Evolutionary conservation across 2,888 invertebrate species (phyloP).

Genomic region (Timandra comae): DNA sequence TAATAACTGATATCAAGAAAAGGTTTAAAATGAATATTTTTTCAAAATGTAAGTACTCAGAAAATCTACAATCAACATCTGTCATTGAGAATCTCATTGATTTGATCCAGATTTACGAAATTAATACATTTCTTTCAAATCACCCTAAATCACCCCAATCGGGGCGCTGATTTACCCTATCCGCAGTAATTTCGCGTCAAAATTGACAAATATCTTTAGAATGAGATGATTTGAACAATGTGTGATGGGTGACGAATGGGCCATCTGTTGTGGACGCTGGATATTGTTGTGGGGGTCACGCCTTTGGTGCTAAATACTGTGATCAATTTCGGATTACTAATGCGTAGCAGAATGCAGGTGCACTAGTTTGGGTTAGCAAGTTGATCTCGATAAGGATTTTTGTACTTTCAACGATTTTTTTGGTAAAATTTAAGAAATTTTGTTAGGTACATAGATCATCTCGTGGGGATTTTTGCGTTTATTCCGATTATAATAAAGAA

Average conservation of each 20-base stretch:
- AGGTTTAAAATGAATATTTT: too few species aligned
- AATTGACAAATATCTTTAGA: constrained; percentile 50
- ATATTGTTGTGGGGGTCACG: constrained; percentile 33
- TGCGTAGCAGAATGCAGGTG: constrained; percentile 39
- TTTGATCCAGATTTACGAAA: constrained; percentile 3
- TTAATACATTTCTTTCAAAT: constrained; percentile 17
- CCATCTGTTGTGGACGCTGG: constrained; percentile 40
- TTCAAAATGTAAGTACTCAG: too few species aligned
- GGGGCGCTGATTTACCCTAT: constrained; percentile 41
- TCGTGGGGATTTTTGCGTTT: too few species aligned
- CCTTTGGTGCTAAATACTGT: constrained; percentile 41
- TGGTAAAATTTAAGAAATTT: too few species aligned
- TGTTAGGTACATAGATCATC: too few species aligned
- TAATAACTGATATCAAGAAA: too few species aligned
- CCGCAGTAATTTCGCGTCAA: constrained; percentile 48
- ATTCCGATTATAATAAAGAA: too few species aligned
- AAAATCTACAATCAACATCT: too few species aligned
- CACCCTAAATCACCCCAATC: constrained; percentile 8
- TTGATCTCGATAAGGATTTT: too few species aligned
- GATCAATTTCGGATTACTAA: constrained; percentile 46
- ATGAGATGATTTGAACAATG: constrained; percentile 32
- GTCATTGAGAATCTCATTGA: constrained; percentile 1
- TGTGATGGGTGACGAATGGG: constrained; percentile 32
- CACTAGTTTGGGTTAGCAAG: constrained; percentile 15
- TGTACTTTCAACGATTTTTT: too few species aligned